Evolutionary conservation across 2,888 invertebrate species (phyloP).

Genomic region (Oscheius myriophilus): DNA sequence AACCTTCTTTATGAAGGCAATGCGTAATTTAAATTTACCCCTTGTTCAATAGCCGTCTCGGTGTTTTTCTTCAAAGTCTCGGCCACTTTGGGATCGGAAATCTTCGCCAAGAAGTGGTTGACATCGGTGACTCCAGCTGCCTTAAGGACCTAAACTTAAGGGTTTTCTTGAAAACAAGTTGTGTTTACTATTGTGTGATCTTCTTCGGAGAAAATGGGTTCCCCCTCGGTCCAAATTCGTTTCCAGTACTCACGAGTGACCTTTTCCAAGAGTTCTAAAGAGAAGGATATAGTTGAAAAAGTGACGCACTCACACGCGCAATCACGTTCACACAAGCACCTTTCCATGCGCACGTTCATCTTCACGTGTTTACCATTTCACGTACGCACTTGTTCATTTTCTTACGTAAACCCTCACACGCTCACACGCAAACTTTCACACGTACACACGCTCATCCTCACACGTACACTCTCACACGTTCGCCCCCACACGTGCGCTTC

Average conservation of each 20-base stretch:
- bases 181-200: slow-evolving; percentile 36
- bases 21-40: background rate
- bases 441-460: too few relatives aligned
- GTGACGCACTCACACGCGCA: too few relatives aligned
- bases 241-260: slow-evolving; percentile 47
- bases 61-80: slow-evolving; percentile 36
- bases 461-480: background rate
- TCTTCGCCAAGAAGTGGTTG: slow-evolving; percentile 36
- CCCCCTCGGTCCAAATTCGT: slow-evolving; percentile 47
- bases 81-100: slow-evolving; percentile 33
- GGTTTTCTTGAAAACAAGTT: background rate
- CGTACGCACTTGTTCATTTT: too few relatives aligned
- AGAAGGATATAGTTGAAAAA: too few relatives aligned
- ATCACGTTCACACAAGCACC: too few relatives aligned
- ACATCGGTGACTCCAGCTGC: slow-evolving; percentile 38
- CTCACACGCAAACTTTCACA: too few relatives aligned
- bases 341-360: background rate
- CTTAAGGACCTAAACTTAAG: slow-evolving; percentile 29
- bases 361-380: too few relatives aligned
- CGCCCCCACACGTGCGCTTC: background rate
- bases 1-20: background rate
- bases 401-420: too few relatives aligned
- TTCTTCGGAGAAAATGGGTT: slow-evolving; percentile 50
- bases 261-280: slow-evolving; percentile 27
- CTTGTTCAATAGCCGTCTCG: slow-evolving; percentile 34